Conservation (phyloP, 2,797 vertebrate genomes). For the Spea hammondii region DNA sequence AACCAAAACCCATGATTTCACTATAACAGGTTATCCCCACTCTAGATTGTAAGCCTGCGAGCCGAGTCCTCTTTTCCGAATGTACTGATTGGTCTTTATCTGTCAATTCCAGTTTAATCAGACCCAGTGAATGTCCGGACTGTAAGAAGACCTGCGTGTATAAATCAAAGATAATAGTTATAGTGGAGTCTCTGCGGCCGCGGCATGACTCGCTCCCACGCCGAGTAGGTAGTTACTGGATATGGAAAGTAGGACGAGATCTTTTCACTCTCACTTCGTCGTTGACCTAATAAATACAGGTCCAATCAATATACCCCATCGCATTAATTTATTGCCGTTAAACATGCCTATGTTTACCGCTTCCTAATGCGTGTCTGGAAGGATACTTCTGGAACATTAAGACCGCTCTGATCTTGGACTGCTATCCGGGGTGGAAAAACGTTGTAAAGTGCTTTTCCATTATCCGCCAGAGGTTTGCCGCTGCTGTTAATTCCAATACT, state of each 20-base stretch:
- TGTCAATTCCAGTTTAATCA: too few species aligned
- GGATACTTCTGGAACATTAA: conserved; percentile 29
- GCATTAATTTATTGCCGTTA: conserved; percentile 17
- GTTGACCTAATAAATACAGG: conserved; percentile 12
- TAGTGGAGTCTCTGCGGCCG: neutral
- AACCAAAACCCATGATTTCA: too few species aligned
- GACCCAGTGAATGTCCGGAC: too few species aligned
- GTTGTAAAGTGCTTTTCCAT: neutral
- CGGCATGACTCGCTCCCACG: neutral
- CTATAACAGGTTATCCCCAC: too few species aligned
- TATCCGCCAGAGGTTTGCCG: neutral
- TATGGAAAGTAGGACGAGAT: conserved; percentile 3
- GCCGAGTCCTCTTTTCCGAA: too few species aligned
- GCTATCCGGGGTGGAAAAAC: neutral
- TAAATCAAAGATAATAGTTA: too few species aligned
- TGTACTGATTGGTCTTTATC: too few species aligned
- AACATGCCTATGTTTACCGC: conserved; percentile 12
- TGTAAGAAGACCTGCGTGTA: too few species aligned
- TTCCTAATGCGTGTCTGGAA: neutral
- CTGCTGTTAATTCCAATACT: neutral
- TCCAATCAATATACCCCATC: conserved; percentile 27
- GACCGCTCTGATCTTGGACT: neutral
- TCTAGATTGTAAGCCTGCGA: too few species aligned
- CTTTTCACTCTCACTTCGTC: neutral
- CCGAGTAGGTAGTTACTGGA: neutral